A percentile compares a stretch with the other conserved stretches of the same genome.
phyloP scores from a whole-genome alignment of 2,113 vertebrate genomes.

The Hippocampus guttulatus region DNA sequence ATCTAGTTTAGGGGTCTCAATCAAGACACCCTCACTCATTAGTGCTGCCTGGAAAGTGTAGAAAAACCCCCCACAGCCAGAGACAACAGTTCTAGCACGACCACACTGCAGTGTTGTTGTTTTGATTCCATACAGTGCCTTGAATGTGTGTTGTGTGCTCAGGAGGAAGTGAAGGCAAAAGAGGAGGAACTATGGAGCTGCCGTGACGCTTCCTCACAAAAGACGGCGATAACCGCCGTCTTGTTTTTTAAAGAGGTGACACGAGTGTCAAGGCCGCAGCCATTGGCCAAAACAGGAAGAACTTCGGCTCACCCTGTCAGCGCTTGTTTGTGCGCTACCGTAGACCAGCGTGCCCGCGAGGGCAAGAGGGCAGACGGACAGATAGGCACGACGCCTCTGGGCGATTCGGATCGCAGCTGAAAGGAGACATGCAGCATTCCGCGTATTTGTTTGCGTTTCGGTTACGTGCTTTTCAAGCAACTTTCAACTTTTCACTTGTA shows the following conservation, averaged over 20 bases:
- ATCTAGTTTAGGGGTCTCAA: too few relatives aligned
- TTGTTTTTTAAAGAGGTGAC: slow-evolving; percentile 60
- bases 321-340: slow-evolving; percentile 61
- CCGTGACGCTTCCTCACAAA: slow-evolving; percentile 49
- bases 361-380: slow-evolving; percentile 61
- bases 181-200: slow-evolving; percentile 48
- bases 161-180: slow-evolving; percentile 16
- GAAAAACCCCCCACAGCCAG: too few relatives aligned
- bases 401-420: background rate
- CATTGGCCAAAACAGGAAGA: slow-evolving; percentile 74
- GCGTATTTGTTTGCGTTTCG: too few relatives aligned
- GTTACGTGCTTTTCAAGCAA: too few relatives aligned
- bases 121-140: background rate
- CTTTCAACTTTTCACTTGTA: too few relatives aligned
- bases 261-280: slow-evolving; percentile 65
- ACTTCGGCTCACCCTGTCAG: slow-evolving; percentile 45
- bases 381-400: slow-evolving; percentile 28
- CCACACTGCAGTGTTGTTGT: too few relatives aligned
- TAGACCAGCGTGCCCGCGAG: slow-evolving; percentile 41
- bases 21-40: too few relatives aligned
- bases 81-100: too few relatives aligned
- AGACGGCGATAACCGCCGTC: slow-evolving; percentile 56
- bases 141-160: background rate
- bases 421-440: too few relatives aligned
- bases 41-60: too few relatives aligned